Base-by-base conservation (phyloP, 2,888 invertebrate species). In the Thymelicus lineola region DNA sequence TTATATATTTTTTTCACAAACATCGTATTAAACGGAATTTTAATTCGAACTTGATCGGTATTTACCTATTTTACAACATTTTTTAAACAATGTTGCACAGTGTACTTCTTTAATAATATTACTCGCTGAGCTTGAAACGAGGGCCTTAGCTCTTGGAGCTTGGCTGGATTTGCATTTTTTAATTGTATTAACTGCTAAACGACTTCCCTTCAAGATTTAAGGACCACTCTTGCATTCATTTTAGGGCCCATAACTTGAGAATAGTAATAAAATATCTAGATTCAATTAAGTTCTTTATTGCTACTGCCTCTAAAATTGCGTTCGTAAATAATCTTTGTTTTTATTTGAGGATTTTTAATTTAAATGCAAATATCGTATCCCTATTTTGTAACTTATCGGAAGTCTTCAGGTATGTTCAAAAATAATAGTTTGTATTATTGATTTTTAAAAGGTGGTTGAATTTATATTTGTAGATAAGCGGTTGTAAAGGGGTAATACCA, bases 171-270 rank as follows among this genome's bases (percentile, higher is more conserved):
- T 76, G 75, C 75, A 76, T 76, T 75, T 75, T 75, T 76, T 75
- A 75, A 75, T 75, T 74, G 75, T 75, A 74, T 75, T 74, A 75
- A 75, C 74, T 74, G 74, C 74, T 75, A 74, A 75, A 73, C 75
- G 75, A 70, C 71, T 70, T 73, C 71, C 68, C 72, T 74, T 72
- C 68, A 72, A 73, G 75, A 76, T 74, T 75, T 70, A 70, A 64
- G 59, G 71, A 67, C 71, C 72, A 69, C 73, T 71, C 68, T 73
- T 76, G 73, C 75, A 74, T 74, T 76, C 74, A 75, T 75, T 76
- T 76, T 73, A 76, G 73, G 70, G 73, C 70, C 75, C 75, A 75
- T 76, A 75, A 76, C 75, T 72, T 72, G 50, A 59, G 69, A 76
- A 75, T 73, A 71, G 71, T 70, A 74, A 74, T 75, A 74, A 74